phyloP scores from a whole-genome alignment of 2,888 invertebrate genomes.

The Hololepta plana region DNA sequence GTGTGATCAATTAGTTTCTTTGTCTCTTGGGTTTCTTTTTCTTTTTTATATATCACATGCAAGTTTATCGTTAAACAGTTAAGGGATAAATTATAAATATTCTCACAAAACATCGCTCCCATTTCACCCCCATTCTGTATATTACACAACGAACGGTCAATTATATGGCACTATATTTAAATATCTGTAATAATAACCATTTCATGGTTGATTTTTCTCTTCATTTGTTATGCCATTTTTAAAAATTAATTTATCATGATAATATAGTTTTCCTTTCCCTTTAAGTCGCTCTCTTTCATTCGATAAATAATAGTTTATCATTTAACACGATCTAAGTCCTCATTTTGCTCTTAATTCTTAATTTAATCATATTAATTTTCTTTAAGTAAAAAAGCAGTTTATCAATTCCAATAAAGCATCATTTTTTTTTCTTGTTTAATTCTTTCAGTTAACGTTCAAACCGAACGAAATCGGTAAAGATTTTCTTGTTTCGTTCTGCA shows the following conservation, averaged over 20 bases:
- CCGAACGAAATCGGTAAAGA: too few species aligned
- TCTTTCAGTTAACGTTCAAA: too few species aligned
- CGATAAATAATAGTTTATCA: too few species aligned
- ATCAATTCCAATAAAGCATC: slow-evolving; percentile 31
- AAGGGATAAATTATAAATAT: slow-evolving; percentile 6
- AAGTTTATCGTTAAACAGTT: slow-evolving; percentile 21
- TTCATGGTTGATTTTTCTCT: slow-evolving; percentile 11
- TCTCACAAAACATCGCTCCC: too few species aligned
- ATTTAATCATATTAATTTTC: too few species aligned
- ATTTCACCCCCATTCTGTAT: too few species aligned
- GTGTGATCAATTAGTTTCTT: too few species aligned
- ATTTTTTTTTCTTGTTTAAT: slow-evolving; percentile 6
- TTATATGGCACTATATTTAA: slow-evolving; percentile 16
- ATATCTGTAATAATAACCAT: slow-evolving; percentile 11
- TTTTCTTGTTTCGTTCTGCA: too few species aligned
- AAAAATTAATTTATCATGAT: too few species aligned
- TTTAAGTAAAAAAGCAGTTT: slow-evolving; percentile 28
- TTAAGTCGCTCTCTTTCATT: too few species aligned
- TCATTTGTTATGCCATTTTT: too few species aligned
- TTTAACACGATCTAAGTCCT: slow-evolving; percentile 11
- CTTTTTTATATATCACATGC: slow-evolving; percentile 23
- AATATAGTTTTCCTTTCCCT: too few species aligned
- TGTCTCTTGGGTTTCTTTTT: slow-evolving; percentile 12
- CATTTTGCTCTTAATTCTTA: slow-evolving; percentile 14
- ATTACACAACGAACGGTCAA: slow-evolving; percentile 19